phyloP scores from a whole-genome alignment of 2,888 invertebrate species.

The Pocota personata region DNA sequence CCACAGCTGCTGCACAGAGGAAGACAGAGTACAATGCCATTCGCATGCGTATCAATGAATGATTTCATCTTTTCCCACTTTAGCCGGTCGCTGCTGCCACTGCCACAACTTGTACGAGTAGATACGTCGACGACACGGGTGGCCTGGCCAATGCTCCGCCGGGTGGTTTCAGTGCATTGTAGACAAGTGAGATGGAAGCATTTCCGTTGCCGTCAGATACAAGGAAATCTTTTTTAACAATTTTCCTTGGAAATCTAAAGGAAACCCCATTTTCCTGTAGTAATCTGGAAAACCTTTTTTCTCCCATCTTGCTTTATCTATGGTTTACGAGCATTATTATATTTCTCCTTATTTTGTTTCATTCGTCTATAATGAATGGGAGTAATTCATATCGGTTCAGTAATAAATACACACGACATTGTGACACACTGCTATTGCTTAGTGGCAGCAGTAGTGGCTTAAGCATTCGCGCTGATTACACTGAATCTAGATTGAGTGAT shows the following conservation, averaged over 20 bases:
- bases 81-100: background rate
- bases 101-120: slow-evolving; percentile 8
- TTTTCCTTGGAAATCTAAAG: background rate
- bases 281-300: background rate
- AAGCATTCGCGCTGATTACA: slow-evolving; percentile 3
- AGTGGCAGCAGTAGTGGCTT: slow-evolving; percentile 37
- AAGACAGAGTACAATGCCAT: background rate
- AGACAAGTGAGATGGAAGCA: slow-evolving; percentile 31
- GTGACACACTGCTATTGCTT: background rate
- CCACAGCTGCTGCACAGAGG: background rate
- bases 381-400: slow-evolving; percentile 31
- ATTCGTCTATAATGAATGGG: slow-evolving; percentile 9
- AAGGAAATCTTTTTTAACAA: background rate
- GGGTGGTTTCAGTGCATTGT: background rate
- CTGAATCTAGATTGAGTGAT: slow-evolving; percentile 53
- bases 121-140: background rate
- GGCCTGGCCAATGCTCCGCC: background rate
- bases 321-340: background rate
- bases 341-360: background rate
- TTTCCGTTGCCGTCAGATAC: background rate
- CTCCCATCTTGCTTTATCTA: background rate
- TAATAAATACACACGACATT: slow-evolving; percentile 16
- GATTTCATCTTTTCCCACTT: slow-evolving; percentile 35
- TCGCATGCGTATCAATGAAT: slow-evolving; percentile 46
- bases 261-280: background rate